Evolutionary conservation across 1,140 invertebrate species (phyloP), one percentile per base, ranked within the genome.

Genomic region (Papilio helenus): DNA sequence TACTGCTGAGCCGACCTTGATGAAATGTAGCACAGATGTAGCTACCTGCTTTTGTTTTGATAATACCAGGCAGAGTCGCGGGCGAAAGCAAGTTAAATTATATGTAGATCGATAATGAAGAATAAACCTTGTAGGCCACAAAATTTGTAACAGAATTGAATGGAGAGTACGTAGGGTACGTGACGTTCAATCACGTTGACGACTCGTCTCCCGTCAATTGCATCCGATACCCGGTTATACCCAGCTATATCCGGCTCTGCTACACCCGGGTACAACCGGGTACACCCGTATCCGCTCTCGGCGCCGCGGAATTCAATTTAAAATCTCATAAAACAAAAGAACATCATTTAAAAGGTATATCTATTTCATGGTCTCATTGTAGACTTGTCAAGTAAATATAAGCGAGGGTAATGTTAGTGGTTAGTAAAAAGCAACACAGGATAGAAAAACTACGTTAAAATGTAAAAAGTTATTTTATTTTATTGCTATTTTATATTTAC

Each of bases 401-500:
- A 58, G 4, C 23, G 2, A n/a, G 4, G n/a, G 55, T 58, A 8
- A 20, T n/a, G 44, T 46, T 34, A 34, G 34, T 4, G 34, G 34
- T 34, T 34, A 34, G 34, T 34, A 3, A 39, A 39, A 46, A 12
- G 44, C 10, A 46, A 46, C 44, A 46, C 44, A 12, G 44, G 12
- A 12, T 12, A 14, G 2, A 46, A 46, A 12, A 46, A 46, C 7
- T 44, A 29, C 4, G 39, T 42, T 42, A 42, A 42, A 42, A n/a
- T n/a, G n/a, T n/a, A n/a, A n/a, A n/a, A n/a, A n/a, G n/a, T n/a
- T n/a, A n/a, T 42, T 42, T 42, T 42, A 65, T 65, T 65, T 68
- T 68, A 68, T 68, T 29, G 61, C 61, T 68, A 68, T 68, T 65
- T 65, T 65, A 65, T 65, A 23, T 61, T 68, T 16, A 68, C 14